Evolutionary conservation across 2,888 invertebrate species (phyloP).

Genomic region (Orthonevra nobilis): DNA sequence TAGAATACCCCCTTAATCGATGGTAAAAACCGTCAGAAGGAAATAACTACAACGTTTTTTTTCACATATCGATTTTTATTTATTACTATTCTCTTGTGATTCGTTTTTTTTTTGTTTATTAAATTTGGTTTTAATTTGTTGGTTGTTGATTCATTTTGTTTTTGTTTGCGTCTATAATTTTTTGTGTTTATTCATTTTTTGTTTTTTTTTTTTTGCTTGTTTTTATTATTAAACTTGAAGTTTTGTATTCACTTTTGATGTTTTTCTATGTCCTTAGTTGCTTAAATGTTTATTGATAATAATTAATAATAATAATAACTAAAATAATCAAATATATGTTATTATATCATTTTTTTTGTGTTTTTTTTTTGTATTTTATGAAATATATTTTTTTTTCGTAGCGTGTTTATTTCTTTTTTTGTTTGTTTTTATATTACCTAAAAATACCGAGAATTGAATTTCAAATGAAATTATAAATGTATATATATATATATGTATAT

Average conservation of each 20-base stretch:
- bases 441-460: constrained; percentile 36
- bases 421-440: constrained; percentile 50
- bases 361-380: constrained; percentile 28
- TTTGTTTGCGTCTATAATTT: too few species aligned
- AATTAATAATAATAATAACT: constrained; percentile 48
- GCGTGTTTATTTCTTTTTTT: constrained; percentile 37
- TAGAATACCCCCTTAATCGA: too few species aligned
- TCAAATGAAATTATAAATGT: constrained; percentile 27
- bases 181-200: not conserved
- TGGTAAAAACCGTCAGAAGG: too few species aligned
- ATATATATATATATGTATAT: constrained; percentile 20
- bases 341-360: constrained; percentile 49
- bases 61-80: constrained; percentile 57
- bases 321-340: constrained; percentile 55
- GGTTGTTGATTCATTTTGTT: too few species aligned
- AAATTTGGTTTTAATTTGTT: constrained; percentile 20
- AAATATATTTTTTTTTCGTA: constrained; percentile 40
- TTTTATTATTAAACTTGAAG: constrained; percentile 61
- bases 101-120: constrained; percentile 20
- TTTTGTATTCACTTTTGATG: constrained; percentile 63
- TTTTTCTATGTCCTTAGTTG: constrained; percentile 52
- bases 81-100: constrained; percentile 38
- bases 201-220: constrained; percentile 1
- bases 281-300: constrained; percentile 45
- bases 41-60: constrained; percentile 7